These are phyloP conservation scores for Trachythela sp. DNA, from an alignment of 64 coral and sea anemone genomes.

Conservation along the genomic window DNA sequence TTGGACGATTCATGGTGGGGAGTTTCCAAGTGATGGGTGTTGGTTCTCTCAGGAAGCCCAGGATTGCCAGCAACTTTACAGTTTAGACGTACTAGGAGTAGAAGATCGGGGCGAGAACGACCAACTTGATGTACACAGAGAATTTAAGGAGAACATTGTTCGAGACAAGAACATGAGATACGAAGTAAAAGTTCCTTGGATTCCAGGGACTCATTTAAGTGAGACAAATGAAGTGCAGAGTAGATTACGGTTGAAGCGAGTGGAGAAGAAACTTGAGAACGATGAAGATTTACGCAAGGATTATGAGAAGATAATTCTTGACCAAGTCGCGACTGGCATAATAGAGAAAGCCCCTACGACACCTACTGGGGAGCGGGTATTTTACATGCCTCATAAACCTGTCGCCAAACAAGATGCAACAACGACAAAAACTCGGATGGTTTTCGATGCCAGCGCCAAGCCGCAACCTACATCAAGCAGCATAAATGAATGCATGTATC, in stretches of 20 bases:
- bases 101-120: not conserved
- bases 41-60: not conserved
- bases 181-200: conserved; percentile 2
- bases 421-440: not conserved
- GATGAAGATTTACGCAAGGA: not conserved
- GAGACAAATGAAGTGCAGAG: not conserved
- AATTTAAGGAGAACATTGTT: conserved; percentile 8
- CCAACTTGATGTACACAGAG: not conserved
- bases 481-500: conserved; percentile 8
- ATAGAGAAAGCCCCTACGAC: not conserved
- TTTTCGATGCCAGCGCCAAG: not conserved
- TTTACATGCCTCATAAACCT: conserved; percentile 1
- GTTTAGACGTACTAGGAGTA: not conserved
- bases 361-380: not conserved
- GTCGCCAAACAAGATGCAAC: not conserved
- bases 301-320: conserved; percentile 4
- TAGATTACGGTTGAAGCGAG: not conserved
- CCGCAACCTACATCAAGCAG: not conserved
- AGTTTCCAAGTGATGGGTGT: not conserved
- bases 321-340: not conserved
- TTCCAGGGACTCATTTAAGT: not conserved
- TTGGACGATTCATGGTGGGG: no score
- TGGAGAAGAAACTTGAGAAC: not conserved
- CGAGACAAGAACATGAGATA: not conserved
- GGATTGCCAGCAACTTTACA: not conserved